Evolutionary conservation across 2,888 invertebrate species (phyloP), one percentile per base, ranked within the genome.

Genomic region (Heliconius hortense): DNA sequence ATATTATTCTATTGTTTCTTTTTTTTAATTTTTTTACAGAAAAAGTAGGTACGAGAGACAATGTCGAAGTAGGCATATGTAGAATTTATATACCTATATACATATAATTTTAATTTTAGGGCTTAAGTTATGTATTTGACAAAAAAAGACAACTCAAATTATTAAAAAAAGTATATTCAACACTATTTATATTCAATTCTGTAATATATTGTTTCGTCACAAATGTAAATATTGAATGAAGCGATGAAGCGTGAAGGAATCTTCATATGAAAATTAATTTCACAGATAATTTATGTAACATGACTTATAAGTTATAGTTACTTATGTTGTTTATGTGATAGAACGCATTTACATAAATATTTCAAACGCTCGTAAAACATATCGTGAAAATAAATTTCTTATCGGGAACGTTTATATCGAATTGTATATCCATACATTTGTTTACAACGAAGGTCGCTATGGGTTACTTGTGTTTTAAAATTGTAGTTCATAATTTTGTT

Each of bases 371-470:
- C 60, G 26, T 67, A 59, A 69, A 69, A 69, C 28, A 60, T 48
- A 73, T 68, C 72, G 62, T 62, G 68, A 69, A 74, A 53, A 53
- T 53, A 53, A 21, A 63, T 62, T 69, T 70, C 59, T 70, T 74
- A 74, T 69, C 74, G 43, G n/a, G 21, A 53, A n/a, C 48, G 31
- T 53, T 26, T 60, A 68, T 35, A 39, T 59, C 43, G 28, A 63
- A 15, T 26, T 48, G 35, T 35, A 60, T 64, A 53, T 43, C 60
- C 60, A 15, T n/a, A 31, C 48, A 72, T 76, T 74, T 77, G 77
- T 77, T 77, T 77, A 75, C 77, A 21, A 60, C 8, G 26, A 66
- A 31, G 53, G 77, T 77, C 63, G 75, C 77, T 67, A 77, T 70
- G 66, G 77, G 77, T 75, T 77, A 77, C 77, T 76, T 74, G 64